Evolutionary conservation across 2,797 vertebrate genomes (phyloP), one percentile per base, ranked within the genome.

Genomic region (Ptychobarbus kaznakovi): DNA sequence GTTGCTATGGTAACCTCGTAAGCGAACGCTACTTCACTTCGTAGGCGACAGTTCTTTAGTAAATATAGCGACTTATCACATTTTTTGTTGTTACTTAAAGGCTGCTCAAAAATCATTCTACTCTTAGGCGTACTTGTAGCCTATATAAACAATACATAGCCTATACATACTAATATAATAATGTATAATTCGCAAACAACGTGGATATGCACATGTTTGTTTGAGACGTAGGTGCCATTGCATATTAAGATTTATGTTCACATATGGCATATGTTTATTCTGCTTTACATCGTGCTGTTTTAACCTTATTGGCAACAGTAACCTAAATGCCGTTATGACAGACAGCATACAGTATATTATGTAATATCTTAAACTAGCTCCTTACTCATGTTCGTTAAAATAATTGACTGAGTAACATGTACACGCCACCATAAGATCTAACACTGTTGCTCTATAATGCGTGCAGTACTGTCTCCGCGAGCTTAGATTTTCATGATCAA

Each of bases 401-500:
- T 38, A 83, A 66, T 4, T 32, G 61, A 68, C 73, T 22, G 65
- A 11, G 46, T 44, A 44, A 77, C 42, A 80, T 35, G 79, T 66
- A 68, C 25, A 44, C 49, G 72, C 46, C 76, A 42, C 38, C 74
- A 77, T 85, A 74, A 79, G 58, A 80, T 89, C 76, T 80, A 76
- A 85, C 80, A 80, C 38, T 72, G 83, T 80, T 89, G 83, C 83
- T 83, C 49, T 87, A 92, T 93, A 93, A 92, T 93, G 93, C 92
- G 91, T 93, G 90, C 89, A 90, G 93, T 89, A 90, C 90, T 91
- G 91, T 94, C 93, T 94, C 91, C 93, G 93, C 92, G 93, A 93
- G 94, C 94, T 94, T 93, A 93, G 93, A 94, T 81, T 85, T 85
- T 87, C 82, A 80, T 95, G 92, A 95, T 95, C 94, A 95, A 94